Base-by-base conservation (phyloP, 1,140 invertebrate species). In the Eurosta solidaginis region DNA sequence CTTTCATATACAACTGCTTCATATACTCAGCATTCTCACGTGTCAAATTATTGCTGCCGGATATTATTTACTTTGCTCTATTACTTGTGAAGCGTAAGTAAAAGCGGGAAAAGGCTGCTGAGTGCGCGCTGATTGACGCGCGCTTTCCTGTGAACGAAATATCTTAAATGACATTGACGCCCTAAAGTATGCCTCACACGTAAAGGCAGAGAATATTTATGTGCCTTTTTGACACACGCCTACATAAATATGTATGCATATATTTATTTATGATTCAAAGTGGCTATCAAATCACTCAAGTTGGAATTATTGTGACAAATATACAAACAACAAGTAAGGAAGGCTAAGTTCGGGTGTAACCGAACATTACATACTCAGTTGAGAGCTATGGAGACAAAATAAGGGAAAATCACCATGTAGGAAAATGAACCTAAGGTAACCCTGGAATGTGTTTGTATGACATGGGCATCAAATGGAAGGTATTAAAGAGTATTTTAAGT, bases 281-380 rank as follows among this genome's bases (percentile, higher is more conserved):
- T 68, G 59, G 59, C 59, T 40, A 68, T 68, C 59, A 68, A 68
- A 68, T 68, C 59, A 68, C 33, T 68, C 59, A 68, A 40, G 59
- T 9, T 68, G n/a, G 59, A 68, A 68, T 68, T 68, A 68, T 68
- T 68, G 59, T 68, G 59, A 68, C 59, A 68, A 22, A 27, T 40
- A 42, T 68, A 9, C 33, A 2, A 17, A 36, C 17, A 40, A 20
- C 27, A 40, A 49, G n/a, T 17, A 49, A 22, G 27, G 22, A 49
- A 36, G n/a, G n/a, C n/a, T n/a, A n/a, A n/a, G n/a, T n/a, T n/a
- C n/a, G n/a, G n/a, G n/a, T n/a, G n/a, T n/a, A n/a, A n/a, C n/a
- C n/a, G n/a, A n/a, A n/a, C n/a, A n/a, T n/a, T n/a, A n/a, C n/a
- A n/a, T n/a, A n/a, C n/a, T n/a, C n/a, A n/a, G n/a, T n/a, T n/a